A percentile compares a stretch with the other conserved stretches of the same genome.
These are phyloP conservation scores for Coleophora flavipennella DNA, from an alignment of 2,888 invertebrate genomes.

Conservation along the genomic window DNA sequence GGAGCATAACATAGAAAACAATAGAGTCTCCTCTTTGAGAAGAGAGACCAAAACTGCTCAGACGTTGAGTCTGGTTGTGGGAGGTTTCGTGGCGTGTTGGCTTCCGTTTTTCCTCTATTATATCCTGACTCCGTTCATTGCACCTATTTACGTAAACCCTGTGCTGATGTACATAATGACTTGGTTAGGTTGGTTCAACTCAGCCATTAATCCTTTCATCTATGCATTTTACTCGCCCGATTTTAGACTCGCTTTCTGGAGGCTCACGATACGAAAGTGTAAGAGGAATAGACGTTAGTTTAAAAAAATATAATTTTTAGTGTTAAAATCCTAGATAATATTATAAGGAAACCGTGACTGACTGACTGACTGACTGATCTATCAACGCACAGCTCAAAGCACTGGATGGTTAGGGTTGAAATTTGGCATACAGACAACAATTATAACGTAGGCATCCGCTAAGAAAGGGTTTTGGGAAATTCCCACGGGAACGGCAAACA, in stretches of 20 bases:
- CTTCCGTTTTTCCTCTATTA: slow-evolving; percentile 90
- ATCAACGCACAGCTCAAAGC: no score
- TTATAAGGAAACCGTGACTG: no score
- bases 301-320: not conserved
- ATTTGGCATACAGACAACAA: no score
- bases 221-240: slow-evolving; percentile 92
- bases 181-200: slow-evolving; percentile 93
- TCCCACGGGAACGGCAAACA: no score
- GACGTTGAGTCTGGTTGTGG: slow-evolving; percentile 88
- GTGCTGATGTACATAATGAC: slow-evolving; percentile 83
- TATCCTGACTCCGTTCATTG: slow-evolving; percentile 84
- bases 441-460: no score
- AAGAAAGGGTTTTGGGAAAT: no score
- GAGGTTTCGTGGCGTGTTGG: slow-evolving; percentile 92
- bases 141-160: slow-evolving; percentile 71
- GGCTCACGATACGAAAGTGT: slow-evolving; percentile 82
- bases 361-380: no score
- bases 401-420: no score
- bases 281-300: slow-evolving; percentile 49
- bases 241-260: slow-evolving; percentile 89
- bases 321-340: not conserved
- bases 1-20: slow-evolving; percentile 65
- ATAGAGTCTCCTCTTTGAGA: slow-evolving; percentile 78
- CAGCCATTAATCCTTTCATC: slow-evolving; percentile 92
- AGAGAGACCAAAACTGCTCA: slow-evolving; percentile 92